phyloP scores from a whole-genome alignment of 2,113 vertebrate species.

The Microcebus murinus region DNA sequence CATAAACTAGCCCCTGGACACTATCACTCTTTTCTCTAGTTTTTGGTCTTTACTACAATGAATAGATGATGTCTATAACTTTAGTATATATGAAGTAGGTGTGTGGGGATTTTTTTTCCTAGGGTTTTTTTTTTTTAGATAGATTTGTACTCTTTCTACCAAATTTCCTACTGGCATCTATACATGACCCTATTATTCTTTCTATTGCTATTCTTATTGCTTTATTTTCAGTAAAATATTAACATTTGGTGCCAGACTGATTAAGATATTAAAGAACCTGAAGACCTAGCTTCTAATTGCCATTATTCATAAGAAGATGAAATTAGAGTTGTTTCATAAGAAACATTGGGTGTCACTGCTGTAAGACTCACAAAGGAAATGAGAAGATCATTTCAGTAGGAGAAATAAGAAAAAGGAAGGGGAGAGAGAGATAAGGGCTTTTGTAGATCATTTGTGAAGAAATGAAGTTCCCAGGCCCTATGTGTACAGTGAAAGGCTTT shows the following conservation, averaged over 20 bases:
- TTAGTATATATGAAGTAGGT: background rate
- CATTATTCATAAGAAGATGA: background rate
- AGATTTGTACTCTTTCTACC: background rate
- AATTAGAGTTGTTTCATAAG: background rate
- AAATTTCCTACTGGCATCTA: background rate
- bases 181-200: background rate
- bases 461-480: background rate
- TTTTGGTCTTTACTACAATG: background rate
- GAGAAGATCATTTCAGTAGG: background rate
- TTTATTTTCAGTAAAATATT: conserved; percentile 8
- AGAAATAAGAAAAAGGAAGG: background rate
- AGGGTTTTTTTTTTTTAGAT: background rate
- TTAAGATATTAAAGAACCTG: background rate
- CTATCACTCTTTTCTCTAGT: background rate
- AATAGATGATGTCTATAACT: background rate
- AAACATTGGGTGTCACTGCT: background rate
- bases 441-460: background rate
- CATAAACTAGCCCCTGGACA: background rate
- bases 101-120: background rate
- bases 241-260: background rate
- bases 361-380: conserved; percentile 18
- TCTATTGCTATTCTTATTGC: background rate
- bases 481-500: background rate
- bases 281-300: conserved; percentile 11
- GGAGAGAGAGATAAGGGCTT: background rate